A percentile compares a stretch with the other conserved stretches of the same genome.
Conservation (phyloP, 2,113 vertebrate genomes). For the Perca fluviatilis region DNA sequence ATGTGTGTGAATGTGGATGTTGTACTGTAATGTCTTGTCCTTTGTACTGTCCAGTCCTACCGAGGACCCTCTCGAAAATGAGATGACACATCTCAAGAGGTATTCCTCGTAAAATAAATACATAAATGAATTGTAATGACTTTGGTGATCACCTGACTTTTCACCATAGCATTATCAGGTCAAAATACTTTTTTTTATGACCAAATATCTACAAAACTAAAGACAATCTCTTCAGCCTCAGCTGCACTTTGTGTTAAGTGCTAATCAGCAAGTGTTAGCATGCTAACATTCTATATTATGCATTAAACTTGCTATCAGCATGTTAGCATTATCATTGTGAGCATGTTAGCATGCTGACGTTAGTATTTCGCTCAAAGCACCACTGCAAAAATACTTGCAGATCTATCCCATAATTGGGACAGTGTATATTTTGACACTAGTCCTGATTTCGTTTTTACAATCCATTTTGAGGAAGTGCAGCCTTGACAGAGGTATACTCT, state of each 20-base stretch:
- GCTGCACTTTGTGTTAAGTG: background rate
- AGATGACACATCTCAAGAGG: no score
- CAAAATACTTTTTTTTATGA: no score
- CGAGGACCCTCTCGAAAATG: no score
- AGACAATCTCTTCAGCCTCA: no score
- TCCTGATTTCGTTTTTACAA: constrained; percentile 3
- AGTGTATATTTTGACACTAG: background rate
- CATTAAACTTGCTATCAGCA: background rate
- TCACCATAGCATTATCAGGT: no score
- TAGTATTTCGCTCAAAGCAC: background rate
- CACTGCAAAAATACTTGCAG: background rate
- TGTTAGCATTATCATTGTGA: background rate
- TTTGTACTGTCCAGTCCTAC: no score
- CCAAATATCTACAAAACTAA: no score
- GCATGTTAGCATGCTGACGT: background rate
- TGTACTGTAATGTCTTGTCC: no score
- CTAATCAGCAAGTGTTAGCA: background rate
- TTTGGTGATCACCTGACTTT: no score
- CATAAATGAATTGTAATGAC: no score
- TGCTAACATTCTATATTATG: background rate
- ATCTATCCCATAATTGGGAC: background rate
- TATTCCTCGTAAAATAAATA: no score
- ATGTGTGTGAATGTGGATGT: no score
- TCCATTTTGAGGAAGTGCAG: constrained; percentile 8
- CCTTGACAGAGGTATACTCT: background rate